These are phyloP conservation scores for Neodiprion virginianus DNA, from an alignment of 1,140 invertebrate genomes.

Conservation along the genomic window DNA sequence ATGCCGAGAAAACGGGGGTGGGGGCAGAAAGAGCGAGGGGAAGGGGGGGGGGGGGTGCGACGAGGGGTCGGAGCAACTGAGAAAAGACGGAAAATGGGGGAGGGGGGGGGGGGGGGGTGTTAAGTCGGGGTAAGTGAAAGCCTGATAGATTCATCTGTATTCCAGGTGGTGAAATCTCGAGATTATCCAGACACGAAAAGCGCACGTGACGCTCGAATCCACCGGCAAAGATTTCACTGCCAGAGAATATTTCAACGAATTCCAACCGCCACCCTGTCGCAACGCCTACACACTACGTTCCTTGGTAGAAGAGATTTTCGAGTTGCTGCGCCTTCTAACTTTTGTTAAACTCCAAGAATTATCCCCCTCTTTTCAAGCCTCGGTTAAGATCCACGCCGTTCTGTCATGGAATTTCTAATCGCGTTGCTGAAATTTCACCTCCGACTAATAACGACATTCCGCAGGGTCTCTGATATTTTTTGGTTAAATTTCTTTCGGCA, in stretches of 20 bases:
- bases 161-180: constrained; percentile 42
- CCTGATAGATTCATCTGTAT: constrained; percentile 49
- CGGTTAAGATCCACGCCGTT: too few relatives aligned
- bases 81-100: constrained; percentile 8
- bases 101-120: constrained; percentile 3
- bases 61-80: neutral
- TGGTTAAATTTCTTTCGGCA: too few relatives aligned
- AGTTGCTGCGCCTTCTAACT: too few relatives aligned
- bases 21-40: neutral
- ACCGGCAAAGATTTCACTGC: constrained; percentile 12
- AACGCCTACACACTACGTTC: too few relatives aligned
- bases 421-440: too few relatives aligned
- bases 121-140: constrained; percentile 36
- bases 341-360: too few relatives aligned
- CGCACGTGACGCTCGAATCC: constrained; percentile 4
- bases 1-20: neutral
- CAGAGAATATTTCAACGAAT: neutral
- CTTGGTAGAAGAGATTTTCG: too few relatives aligned
- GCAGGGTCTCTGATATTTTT: too few relatives aligned
- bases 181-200: constrained; percentile 39
- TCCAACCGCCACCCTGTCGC: too few relatives aligned
- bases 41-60: neutral
- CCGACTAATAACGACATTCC: too few relatives aligned
- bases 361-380: too few relatives aligned
- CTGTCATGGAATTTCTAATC: too few relatives aligned